Evolutionary conservation across 1,140 invertebrate species (phyloP).

Genomic region (Drosophila santomea): DNA sequence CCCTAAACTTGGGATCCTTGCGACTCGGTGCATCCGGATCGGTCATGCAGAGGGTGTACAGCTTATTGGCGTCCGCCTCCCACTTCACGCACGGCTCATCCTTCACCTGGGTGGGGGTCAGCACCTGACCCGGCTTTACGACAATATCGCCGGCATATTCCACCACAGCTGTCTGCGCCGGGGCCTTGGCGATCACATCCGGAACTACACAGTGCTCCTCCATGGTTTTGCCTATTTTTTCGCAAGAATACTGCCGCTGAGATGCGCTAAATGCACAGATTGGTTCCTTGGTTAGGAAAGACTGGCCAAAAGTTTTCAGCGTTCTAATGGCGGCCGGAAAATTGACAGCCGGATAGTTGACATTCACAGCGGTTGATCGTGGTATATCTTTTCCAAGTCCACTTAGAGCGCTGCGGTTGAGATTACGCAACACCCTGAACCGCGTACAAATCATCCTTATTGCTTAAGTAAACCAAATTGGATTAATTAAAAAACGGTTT

Average conservation of each 20-base stretch:
- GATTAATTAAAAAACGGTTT: constrained; percentile 14
- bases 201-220: constrained; percentile 76
- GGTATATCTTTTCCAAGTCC: not conserved
- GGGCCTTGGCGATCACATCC: constrained; percentile 72
- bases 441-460: constrained; percentile 22
- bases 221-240: constrained; percentile 39
- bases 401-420: not conserved
- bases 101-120: constrained; percentile 90
- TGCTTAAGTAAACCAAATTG: not conserved
- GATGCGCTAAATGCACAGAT: constrained; percentile 20
- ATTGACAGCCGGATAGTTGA: constrained; percentile 3
- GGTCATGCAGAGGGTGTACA: constrained; percentile 92
- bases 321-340: constrained; percentile 51
- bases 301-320: constrained; percentile 7
- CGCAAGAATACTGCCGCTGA: constrained; percentile 14
- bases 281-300: constrained; percentile 12
- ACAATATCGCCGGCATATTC: constrained; percentile 77
- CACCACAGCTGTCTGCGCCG: constrained; percentile 35
- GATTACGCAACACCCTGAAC: constrained; percentile 7
- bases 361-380: constrained; percentile 38
- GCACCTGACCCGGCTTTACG: constrained; percentile 88
- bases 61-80: constrained; percentile 86
- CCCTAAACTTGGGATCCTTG: constrained; percentile 90
- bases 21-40: constrained; percentile 88
- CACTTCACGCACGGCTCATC: constrained; percentile 89